These are phyloP conservation scores for Portevinia maculata DNA, from an alignment of 2,888 invertebrate species.

Conservation along the genomic window DNA sequence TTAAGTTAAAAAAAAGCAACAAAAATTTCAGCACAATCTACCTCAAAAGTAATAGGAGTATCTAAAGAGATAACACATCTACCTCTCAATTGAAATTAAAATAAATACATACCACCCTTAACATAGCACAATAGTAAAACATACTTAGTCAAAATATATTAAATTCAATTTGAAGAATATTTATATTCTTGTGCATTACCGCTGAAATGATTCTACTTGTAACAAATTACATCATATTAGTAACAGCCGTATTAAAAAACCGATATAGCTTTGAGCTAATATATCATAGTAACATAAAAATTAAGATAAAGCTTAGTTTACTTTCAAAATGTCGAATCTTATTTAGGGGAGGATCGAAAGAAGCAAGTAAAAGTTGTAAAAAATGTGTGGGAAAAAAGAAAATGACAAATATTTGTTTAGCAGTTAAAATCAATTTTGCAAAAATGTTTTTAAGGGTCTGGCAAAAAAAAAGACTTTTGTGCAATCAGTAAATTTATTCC, in stretches of 20 bases:
- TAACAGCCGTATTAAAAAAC: constrained; percentile 21
- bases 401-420: too few relatives aligned
- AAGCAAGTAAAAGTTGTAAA: not conserved
- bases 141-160: constrained; percentile 8
- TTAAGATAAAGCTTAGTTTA: constrained; percentile 23
- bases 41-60: constrained; percentile 27
- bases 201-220: constrained; percentile 7
- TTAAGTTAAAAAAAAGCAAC: not conserved
- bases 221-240: constrained; percentile 35
- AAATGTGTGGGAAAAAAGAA: too few relatives aligned
- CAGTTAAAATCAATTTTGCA: too few relatives aligned
- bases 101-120: constrained; percentile 6
- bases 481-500: too few relatives aligned
- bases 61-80: constrained; percentile 11
- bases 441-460: too few relatives aligned
- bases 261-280: constrained; percentile 27
- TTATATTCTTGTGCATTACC: constrained; percentile 15
- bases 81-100: constrained; percentile 22
- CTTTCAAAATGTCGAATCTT: constrained; percentile 15
- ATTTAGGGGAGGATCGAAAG: not conserved
- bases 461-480: too few relatives aligned
- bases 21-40: too few relatives aligned
- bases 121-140: constrained; percentile 28
- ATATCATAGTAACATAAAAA: constrained; percentile 2
- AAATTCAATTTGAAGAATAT: constrained; percentile 17